Evolutionary conservation across 2,888 invertebrate species (phyloP).

Genomic region (Drosophila birchii): DNA sequence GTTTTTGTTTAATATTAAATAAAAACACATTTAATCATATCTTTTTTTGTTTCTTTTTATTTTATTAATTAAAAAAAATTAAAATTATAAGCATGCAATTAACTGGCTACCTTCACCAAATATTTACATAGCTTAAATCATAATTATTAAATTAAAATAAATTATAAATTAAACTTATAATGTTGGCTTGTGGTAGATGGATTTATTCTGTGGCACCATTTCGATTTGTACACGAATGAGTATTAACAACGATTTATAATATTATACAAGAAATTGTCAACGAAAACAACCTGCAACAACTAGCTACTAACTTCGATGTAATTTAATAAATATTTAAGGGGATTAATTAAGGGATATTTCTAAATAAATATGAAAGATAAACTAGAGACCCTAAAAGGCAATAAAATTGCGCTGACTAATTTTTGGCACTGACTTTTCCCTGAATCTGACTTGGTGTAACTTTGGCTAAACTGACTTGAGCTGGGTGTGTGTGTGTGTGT

Average conservation of each 20-base stretch:
- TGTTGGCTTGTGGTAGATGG: conserved; percentile 35
- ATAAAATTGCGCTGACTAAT: conserved; percentile 78
- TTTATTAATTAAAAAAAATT: conserved; percentile 22
- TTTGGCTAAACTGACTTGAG: conserved; percentile 43
- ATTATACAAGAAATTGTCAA: conserved; percentile 52
- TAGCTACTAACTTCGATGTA: conserved; percentile 11
- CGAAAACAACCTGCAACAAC: conserved; percentile 43
- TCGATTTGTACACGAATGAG: conserved; percentile 60
- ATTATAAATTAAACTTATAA: conserved; percentile 33
- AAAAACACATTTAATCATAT: background rate
- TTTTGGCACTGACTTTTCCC: conserved; percentile 74
- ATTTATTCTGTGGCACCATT: conserved; percentile 63
- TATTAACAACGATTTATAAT: conserved; percentile 63
- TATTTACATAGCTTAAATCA: conserved; percentile 56
- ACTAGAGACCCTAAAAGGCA: conserved; percentile 63
- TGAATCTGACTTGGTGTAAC: conserved; percentile 31
- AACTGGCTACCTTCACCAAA: conserved; percentile 28
- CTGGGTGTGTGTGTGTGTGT: background rate
- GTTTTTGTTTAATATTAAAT: background rate
- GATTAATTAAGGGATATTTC: conserved; percentile 1
- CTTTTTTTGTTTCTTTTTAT: conserved; percentile 16
- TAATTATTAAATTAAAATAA: conserved; percentile 36
- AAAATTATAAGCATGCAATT: conserved; percentile 38
- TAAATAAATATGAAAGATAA: conserved; percentile 18
- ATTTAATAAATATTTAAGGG: background rate